Base-by-base conservation (phyloP, 1,140 invertebrate species). In the Ostrea edulis region DNA sequence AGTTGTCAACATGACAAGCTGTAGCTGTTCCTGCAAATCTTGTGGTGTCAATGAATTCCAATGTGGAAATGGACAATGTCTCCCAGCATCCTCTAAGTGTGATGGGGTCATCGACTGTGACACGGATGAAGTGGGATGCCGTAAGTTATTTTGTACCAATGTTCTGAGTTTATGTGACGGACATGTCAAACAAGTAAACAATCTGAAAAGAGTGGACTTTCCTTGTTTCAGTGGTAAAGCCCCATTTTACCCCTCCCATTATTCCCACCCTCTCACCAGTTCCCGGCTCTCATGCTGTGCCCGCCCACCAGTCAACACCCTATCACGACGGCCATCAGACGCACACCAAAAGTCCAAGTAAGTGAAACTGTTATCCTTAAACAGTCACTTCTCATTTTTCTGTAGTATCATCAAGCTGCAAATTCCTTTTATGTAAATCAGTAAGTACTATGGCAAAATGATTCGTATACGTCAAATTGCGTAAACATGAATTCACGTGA, bases 41-140 rank as follows among this genome's bases (percentile, higher is more conserved):
- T 98, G 98, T 91, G 96, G 96, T 9, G 90, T 92, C 14, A 96
- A 96, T 22, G 96, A 96, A 14, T 95, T 95, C 77, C 95, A 97
- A 25, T 98, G 98, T 92, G 97, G 97, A 0, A 97, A 96, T 91
- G 96, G 97, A 65, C 94, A 97, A 81, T 98, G 98, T 91, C 96
- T 98, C 9, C 95, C 97, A 0, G 95, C 96, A 86, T 95, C 96
- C 1, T 94, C 95, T 0, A 97, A 97, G 97, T 98, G 98, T 94
- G 96, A 98, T 93, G 97, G 97, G 0, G 94, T 98, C 0, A 95
- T 96, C 89, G 97, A 98, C 92, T 98, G 98, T 93, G 96, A 96
- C 3, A 97, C 98, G 94, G 98, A 98, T 94, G 98, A 98, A 94
- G 94, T 95, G 3, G 95, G 96, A 86, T 98, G 97, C 88, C 71